phyloP scores from a whole-genome alignment of 2,888 invertebrate species.

The Deroplatys truncata region DNA sequence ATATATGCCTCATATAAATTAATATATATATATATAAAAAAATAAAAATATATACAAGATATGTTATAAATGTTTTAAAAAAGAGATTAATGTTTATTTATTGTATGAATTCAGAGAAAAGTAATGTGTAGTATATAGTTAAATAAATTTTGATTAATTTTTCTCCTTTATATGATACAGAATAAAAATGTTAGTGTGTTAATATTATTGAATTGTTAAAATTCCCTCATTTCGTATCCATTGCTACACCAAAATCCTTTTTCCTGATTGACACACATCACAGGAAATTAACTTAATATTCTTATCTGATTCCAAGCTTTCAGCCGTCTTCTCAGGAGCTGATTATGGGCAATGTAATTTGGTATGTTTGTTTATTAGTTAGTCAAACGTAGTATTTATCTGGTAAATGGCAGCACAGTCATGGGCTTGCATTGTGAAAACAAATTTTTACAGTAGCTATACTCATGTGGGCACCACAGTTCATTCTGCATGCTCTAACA shows the following conservation, averaged over 20 bases:
- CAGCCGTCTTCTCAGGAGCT: too few species aligned
- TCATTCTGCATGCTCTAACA: too few species aligned
- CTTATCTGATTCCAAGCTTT: too few species aligned
- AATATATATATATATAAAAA: neutral
- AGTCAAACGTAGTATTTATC: neutral
- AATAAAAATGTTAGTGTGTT: conserved; percentile 1
- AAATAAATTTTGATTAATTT: neutral
- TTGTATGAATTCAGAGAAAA: conserved; percentile 9
- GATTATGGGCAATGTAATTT: too few species aligned
- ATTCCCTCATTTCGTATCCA: too few species aligned
- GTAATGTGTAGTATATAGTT: conserved; percentile 12
- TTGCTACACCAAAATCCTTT: too few species aligned
- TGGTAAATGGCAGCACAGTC: neutral
- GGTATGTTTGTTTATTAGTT: too few species aligned
- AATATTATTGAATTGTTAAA: neutral
- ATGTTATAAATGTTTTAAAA: conserved; percentile 4
- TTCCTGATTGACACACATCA: neutral
- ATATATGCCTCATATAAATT: neutral
- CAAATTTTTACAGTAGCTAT: too few species aligned
- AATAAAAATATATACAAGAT: neutral
- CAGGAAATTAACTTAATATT: too few species aligned
- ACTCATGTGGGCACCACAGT: too few species aligned
- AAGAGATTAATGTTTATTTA: neutral
- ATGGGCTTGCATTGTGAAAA: too few species aligned
- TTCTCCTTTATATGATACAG: conserved; percentile 4